Evolutionary conservation across 2,797 vertebrate genomes (phyloP).

Genomic region (Acanthurus lineatus): DNA sequence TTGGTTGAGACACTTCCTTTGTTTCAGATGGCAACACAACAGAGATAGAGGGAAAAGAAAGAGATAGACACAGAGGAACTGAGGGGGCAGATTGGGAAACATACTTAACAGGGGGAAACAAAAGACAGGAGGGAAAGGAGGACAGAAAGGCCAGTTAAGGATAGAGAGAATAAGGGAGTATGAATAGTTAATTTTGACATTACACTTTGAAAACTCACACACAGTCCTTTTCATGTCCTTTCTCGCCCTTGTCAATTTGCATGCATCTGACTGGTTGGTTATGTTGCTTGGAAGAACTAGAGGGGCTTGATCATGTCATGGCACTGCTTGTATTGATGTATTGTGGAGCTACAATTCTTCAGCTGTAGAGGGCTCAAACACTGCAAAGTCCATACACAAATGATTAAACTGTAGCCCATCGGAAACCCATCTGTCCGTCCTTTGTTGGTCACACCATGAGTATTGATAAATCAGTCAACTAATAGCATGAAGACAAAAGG

Average conservation of each 20-base stretch:
- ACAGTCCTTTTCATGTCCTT: constrained; percentile 53
- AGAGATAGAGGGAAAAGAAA: constrained; percentile 70
- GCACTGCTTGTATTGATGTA: constrained; percentile 66
- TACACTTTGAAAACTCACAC: constrained; percentile 71
- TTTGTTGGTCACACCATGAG: constrained; percentile 38
- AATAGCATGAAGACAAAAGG: constrained; percentile 60
- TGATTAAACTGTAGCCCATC: constrained; percentile 40
- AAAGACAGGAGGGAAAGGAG: constrained; percentile 48
- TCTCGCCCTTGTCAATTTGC: constrained; percentile 65
- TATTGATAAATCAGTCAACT: constrained; percentile 57
- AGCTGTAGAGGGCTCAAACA: constrained; percentile 57
- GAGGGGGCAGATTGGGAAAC: constrained; percentile 42
- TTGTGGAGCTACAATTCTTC: constrained; percentile 62
- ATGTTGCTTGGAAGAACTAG: constrained; percentile 78
- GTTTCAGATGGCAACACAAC: constrained; percentile 78
- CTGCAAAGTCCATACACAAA: constrained; percentile 51
- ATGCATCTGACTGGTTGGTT: constrained; percentile 81
- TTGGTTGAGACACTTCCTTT: constrained; percentile 77
- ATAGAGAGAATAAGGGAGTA: constrained; percentile 63
- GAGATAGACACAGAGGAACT: constrained; percentile 39
- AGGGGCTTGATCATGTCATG: constrained; percentile 70
- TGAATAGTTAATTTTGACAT: constrained; percentile 69
- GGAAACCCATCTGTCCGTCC: constrained; percentile 47
- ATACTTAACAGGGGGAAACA: constrained; percentile 47
- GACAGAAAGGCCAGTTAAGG: constrained; percentile 67